Evolutionary conservation across 2,888 invertebrate genomes (phyloP).

Genomic region (Drosophila picticornis): DNA sequence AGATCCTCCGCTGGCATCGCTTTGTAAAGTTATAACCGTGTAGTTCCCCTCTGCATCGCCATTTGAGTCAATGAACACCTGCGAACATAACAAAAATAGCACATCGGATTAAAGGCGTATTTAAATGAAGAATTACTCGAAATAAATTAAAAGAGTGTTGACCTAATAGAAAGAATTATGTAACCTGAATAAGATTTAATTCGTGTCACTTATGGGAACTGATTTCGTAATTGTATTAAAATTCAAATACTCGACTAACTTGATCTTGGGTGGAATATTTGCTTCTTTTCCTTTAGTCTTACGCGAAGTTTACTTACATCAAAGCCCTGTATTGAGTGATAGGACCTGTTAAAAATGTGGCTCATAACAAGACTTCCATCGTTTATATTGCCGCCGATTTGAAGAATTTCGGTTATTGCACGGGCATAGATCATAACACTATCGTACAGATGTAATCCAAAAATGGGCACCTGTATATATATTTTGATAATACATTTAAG

Average conservation of each 20-base stretch:
- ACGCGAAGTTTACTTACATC: constrained; percentile 86
- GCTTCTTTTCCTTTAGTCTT: not conserved
- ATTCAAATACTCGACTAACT: not conserved
- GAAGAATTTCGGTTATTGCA: constrained; percentile 91
- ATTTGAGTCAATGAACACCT: constrained; percentile 94
- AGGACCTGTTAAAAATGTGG: constrained; percentile 91
- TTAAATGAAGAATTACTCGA: not conserved
- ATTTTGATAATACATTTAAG: not conserved
- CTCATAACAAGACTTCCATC: constrained; percentile 92
- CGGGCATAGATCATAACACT: constrained; percentile 94
- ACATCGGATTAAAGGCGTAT: not conserved
- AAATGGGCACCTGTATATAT: constrained; percentile 89
- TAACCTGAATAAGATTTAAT: not conserved
- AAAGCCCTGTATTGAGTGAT: constrained; percentile 92
- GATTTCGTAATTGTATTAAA: not conserved
- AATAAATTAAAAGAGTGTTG: not conserved
- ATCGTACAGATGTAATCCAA: constrained; percentile 94
- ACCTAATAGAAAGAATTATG: not conserved
- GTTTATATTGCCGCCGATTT: constrained; percentile 88
- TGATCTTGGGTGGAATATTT: not conserved
- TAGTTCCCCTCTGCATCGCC: constrained; percentile 97
- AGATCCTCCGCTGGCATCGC: constrained; percentile 85
- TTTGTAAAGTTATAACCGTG: constrained; percentile 92
- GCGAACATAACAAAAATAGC: not conserved
- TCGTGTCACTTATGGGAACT: not conserved